These are phyloP conservation scores for Euura lappo DNA, from an alignment of 1,140 invertebrate species.

Conservation along the genomic window DNA sequence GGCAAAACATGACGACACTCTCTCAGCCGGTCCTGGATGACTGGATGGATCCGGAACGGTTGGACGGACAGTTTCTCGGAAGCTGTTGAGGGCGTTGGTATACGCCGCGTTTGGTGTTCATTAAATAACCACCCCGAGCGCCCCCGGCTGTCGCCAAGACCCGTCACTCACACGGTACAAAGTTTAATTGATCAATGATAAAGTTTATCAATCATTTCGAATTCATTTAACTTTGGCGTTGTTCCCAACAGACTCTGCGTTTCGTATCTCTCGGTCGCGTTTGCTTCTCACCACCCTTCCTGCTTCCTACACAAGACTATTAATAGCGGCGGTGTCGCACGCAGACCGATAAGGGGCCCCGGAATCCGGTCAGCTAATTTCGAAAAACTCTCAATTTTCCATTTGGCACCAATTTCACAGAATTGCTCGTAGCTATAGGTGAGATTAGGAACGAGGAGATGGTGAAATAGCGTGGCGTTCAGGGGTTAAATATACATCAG, in stretches of 20 bases:
- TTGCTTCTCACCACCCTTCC: conserved; percentile 12
- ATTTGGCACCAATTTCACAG: too few species aligned
- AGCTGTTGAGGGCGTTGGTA: not conserved
- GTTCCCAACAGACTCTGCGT: conserved; percentile 47
- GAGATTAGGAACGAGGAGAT: conserved; percentile 45
- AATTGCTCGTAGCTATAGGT: conserved; percentile 1
- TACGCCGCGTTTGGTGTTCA: conserved; percentile 50
- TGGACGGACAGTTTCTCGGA: not conserved
- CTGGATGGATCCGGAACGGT: conserved; percentile 37
- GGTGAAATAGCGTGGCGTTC: conserved; percentile 31
- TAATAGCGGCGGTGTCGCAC: not conserved
- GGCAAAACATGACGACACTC: conserved; percentile 40
- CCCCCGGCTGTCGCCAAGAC: conserved; percentile 36
- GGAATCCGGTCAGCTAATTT: too few species aligned
- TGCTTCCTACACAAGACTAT: not conserved
- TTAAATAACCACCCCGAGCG: conserved; percentile 54
- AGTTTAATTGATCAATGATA: conserved; percentile 65
- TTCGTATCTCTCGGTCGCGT: conserved; percentile 9
- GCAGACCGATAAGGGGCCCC: not conserved
- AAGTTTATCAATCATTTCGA: conserved; percentile 64
- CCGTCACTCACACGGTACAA: conserved; percentile 61
- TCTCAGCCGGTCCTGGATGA: conserved; percentile 36
- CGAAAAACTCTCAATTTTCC: too few species aligned
- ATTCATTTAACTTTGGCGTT: conserved; percentile 61
- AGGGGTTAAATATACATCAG: conserved; percentile 34